Evolutionary conservation across 2,797 vertebrate genomes (phyloP).

Genomic region (Naso thynnoides): DNA sequence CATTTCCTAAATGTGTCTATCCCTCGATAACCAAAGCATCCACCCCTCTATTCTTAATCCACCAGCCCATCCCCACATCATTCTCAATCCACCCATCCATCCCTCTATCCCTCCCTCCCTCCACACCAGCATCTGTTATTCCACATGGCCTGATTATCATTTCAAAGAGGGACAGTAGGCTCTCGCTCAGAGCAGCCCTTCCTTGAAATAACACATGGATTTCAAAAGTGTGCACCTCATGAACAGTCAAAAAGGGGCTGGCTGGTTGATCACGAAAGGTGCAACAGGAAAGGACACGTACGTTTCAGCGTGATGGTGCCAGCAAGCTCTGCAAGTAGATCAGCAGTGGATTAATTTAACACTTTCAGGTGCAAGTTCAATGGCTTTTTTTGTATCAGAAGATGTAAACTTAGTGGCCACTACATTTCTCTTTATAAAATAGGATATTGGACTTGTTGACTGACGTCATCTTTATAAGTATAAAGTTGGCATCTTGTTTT

Average conservation of each 20-base stretch:
- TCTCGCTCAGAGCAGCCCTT: conserved; percentile 41
- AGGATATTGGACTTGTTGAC: not conserved
- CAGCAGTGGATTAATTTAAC: conserved; percentile 1
- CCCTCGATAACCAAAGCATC: not conserved
- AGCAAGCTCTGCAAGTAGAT: conserved; percentile 23
- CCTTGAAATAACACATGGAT: conserved; percentile 63
- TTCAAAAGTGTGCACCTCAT: conserved; percentile 68
- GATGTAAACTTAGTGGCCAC: not conserved
- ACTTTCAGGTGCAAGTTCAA: not conserved
- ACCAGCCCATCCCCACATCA: conserved; percentile 4
- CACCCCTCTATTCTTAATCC: conserved; percentile 10
- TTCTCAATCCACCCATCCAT: conserved; percentile 2
- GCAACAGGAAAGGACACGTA: conserved; percentile 52
- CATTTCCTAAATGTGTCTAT: not conserved
- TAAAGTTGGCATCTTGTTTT: not conserved
- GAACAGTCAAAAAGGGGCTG: conserved; percentile 58
- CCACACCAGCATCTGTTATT: conserved; percentile 70
- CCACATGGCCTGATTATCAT: conserved; percentile 80
- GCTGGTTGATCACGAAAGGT: conserved; percentile 60
- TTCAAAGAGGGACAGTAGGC: conserved; percentile 77
- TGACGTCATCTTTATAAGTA: no score
- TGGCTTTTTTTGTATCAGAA: not conserved
- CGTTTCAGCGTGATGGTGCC: conserved; percentile 12
- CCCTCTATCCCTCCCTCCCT: conserved; percentile 30
- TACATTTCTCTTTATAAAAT: not conserved